Evolutionary conservation across 1,140 invertebrate species (phyloP).

Genomic region (Philotrypesis tridentata): DNA sequence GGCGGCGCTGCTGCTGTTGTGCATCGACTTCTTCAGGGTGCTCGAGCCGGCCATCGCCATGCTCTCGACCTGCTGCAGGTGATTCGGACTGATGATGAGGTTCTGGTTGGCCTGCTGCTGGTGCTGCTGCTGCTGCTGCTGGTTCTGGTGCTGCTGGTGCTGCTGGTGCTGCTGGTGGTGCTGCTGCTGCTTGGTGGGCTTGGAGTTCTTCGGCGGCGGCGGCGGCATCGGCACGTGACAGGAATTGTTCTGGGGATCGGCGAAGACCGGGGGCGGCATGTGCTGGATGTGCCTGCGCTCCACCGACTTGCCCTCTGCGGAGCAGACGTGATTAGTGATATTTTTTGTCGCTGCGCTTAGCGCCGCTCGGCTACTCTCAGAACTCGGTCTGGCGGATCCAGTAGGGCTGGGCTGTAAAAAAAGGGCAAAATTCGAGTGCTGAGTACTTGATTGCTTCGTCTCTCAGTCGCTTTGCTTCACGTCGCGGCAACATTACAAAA

Average conservation of each 20-base stretch:
- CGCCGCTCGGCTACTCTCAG: neutral
- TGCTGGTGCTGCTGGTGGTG: constrained; percentile 66
- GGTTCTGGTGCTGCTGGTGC: constrained; percentile 68
- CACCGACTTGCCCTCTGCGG: constrained; percentile 51
- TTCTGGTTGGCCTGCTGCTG: constrained; percentile 64
- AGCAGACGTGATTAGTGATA: neutral
- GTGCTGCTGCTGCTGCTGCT: constrained; percentile 73
- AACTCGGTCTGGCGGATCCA: constrained; percentile 46
- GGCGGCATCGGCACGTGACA: constrained; percentile 80
- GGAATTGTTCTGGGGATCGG: constrained; percentile 82
- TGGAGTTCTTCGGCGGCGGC: constrained; percentile 82
- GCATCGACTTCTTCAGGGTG: constrained; percentile 76
- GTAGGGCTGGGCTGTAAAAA: constrained; percentile 40
- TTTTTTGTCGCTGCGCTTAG: neutral
- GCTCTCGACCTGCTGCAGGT: constrained; percentile 78
- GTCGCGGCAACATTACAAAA: constrained; percentile 20
- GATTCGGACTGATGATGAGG: constrained; percentile 73
- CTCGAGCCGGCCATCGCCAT: constrained; percentile 72
- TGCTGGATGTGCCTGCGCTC: constrained; percentile 84
- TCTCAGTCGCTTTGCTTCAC: too few species aligned
- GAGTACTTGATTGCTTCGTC: neutral
- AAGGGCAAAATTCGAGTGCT: neutral
- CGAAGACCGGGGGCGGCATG: constrained; percentile 84
- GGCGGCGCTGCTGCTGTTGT: constrained; percentile 35
- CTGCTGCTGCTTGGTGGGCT: constrained; percentile 73